phyloP scores from a whole-genome alignment of 2,888 invertebrate genomes.

The Emesis russula region DNA sequence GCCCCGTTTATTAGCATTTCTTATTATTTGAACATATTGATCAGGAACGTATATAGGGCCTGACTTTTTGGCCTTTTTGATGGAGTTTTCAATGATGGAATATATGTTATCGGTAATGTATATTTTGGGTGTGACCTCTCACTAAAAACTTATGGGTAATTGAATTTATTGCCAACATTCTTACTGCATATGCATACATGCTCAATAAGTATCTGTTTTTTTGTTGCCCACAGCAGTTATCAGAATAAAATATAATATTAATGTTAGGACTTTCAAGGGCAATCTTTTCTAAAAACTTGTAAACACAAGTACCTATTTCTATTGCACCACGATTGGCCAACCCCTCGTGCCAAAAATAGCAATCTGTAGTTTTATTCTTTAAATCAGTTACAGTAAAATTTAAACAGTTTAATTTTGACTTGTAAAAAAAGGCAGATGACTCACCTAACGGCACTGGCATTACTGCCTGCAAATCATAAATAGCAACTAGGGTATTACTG shows the following conservation, averaged over 20 bases:
- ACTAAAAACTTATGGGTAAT: not conserved
- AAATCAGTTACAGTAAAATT: not conserved
- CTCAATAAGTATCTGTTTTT: constrained; percentile 51
- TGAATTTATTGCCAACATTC: not conserved
- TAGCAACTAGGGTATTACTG: constrained; percentile 31
- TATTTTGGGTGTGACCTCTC: not conserved
- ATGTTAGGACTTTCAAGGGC: constrained; percentile 14
- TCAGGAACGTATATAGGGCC: no score
- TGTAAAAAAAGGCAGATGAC: constrained; percentile 26
- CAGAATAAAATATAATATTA: constrained; percentile 48
- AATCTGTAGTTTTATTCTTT: constrained; percentile 11
- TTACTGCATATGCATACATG: not conserved
- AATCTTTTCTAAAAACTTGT: constrained; percentile 48
- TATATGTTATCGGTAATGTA: no score
- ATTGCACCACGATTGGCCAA: constrained; percentile 60
- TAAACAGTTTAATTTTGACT: not conserved
- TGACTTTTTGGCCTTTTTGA: no score
- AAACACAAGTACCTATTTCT: constrained; percentile 69
- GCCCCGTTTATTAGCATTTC: no score
- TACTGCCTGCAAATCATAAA: constrained; percentile 40
- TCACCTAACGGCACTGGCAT: constrained; percentile 37
- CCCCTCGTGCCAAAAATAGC: constrained; percentile 73
- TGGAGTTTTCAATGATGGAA: no score
- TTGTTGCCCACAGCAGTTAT: constrained; percentile 60
- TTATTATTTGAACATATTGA: no score